Conservation (phyloP, 2,888 invertebrate species). For the Drosophila fungiperda region DNA sequence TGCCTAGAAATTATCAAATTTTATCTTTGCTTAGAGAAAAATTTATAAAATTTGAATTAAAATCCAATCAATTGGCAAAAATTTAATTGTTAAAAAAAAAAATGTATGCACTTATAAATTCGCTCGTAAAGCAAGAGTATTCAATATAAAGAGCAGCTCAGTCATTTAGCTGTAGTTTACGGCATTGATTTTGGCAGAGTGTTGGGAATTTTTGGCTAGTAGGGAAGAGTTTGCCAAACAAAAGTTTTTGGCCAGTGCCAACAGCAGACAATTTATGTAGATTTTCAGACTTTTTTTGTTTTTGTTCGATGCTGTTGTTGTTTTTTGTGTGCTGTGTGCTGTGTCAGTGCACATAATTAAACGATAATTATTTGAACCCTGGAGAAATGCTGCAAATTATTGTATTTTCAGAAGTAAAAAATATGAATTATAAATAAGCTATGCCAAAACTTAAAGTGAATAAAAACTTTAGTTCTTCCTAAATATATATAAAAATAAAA, state of each 20-base stretch:
- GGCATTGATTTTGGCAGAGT: constrained; percentile 53
- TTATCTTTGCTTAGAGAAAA: not conserved
- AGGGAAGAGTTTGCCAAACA: not conserved
- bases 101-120: not conserved
- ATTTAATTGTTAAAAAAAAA: too few relatives aligned
- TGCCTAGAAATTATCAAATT: not conserved
- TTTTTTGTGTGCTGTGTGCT: constrained; percentile 22
- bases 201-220: constrained; percentile 4
- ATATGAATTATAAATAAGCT: constrained; percentile 12
- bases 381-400: constrained; percentile 41
- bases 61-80: not conserved
- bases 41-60: not conserved
- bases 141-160: constrained; percentile 29
- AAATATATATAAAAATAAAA: not conserved
- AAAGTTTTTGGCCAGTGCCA: constrained; percentile 63
- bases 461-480: not conserved
- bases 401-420: constrained; percentile 33
- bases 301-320: constrained; percentile 30
- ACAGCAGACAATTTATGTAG: constrained; percentile 68
- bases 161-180: constrained; percentile 51
- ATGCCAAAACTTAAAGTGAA: too few relatives aligned
- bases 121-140: not conserved
- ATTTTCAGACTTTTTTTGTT: constrained; percentile 32
- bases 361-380: constrained; percentile 73
- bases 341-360: constrained; percentile 74